phyloP scores from a whole-genome alignment of 2,113 vertebrate genomes.

The Micromys minutus region DNA sequence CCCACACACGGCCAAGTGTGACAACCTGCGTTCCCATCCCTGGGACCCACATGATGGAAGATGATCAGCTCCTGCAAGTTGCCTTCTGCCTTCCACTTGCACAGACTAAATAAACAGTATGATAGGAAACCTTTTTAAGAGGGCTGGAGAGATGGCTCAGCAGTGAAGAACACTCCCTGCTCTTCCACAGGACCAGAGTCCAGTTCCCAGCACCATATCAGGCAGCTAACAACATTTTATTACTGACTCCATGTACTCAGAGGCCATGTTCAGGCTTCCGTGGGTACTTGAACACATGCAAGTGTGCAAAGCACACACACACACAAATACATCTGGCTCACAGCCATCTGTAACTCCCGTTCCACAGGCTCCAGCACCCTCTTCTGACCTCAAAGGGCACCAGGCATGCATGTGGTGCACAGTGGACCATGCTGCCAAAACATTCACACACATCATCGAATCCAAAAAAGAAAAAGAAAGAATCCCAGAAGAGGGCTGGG shows the following conservation, averaged over 20 bases:
- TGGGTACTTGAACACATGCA: background rate
- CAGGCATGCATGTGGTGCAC: background rate
- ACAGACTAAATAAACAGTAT: background rate
- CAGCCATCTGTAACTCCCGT: background rate
- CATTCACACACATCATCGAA: background rate
- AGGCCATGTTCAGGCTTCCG: background rate
- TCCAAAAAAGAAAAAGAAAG: background rate
- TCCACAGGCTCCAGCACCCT: background rate
- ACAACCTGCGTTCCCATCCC: background rate
- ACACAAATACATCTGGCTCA: background rate
- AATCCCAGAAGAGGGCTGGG: no score
- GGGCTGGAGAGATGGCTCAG: background rate
- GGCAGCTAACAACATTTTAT: background rate
- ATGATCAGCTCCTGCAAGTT: background rate
- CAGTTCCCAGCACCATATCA: background rate
- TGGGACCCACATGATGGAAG: background rate
- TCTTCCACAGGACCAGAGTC: background rate
- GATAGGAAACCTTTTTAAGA: no score
- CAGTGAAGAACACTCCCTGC: background rate
- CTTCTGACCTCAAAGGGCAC: background rate
- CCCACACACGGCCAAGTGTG: no score
- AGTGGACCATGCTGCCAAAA: background rate
- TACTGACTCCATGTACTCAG: background rate
- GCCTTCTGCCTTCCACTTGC: no score
- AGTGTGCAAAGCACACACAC: background rate